These are phyloP conservation scores for Melanotaenia nigrans DNA, from an alignment of 2,797 vertebrate species.

Conservation along the genomic window DNA sequence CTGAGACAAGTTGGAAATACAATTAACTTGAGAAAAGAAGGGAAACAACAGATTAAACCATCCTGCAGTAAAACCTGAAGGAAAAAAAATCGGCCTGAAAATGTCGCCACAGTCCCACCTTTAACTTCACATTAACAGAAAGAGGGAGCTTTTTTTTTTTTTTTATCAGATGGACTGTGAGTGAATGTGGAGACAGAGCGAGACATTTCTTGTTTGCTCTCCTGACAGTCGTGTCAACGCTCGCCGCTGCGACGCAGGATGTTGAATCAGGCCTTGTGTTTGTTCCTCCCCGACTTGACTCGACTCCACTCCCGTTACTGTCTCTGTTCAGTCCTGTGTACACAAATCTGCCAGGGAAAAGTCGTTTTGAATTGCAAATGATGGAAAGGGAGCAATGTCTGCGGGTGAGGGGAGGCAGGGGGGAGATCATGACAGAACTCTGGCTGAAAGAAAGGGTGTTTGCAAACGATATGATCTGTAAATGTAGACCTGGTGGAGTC, in stretches of 20 bases:
- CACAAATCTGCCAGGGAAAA: slow-evolving; percentile 41
- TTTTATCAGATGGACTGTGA: slow-evolving; percentile 16
- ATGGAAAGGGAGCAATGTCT: slow-evolving; percentile 1
- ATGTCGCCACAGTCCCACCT: neutral
- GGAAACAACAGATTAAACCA: neutral
- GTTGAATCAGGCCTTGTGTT: slow-evolving; percentile 52
- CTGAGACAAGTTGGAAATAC: neutral
- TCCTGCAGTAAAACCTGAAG: neutral
- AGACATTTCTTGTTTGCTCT: slow-evolving; percentile 46
- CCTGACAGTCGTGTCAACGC: slow-evolving; percentile 29
- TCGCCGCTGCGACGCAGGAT: slow-evolving; percentile 24
- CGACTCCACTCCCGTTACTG: slow-evolving; percentile 18
- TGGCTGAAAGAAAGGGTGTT: slow-evolving; percentile 50
- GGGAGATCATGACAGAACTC: slow-evolving; percentile 17
- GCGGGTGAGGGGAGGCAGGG: neutral
- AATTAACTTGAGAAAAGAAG: neutral
- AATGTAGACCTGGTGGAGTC: slow-evolving; percentile 35
- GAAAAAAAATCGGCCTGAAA: neutral
- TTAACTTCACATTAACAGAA: neutral
- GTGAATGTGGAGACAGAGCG: slow-evolving; percentile 18
- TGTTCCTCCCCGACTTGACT: slow-evolving; percentile 25
- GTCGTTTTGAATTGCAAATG: slow-evolving; percentile 62
- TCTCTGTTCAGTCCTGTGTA: slow-evolving; percentile 49
- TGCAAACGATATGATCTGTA: slow-evolving; percentile 68
- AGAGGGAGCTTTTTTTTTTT: neutral